These are phyloP conservation scores for Heliconius sara DNA, from an alignment of 2,888 invertebrate genomes.

Conservation along the genomic window DNA sequence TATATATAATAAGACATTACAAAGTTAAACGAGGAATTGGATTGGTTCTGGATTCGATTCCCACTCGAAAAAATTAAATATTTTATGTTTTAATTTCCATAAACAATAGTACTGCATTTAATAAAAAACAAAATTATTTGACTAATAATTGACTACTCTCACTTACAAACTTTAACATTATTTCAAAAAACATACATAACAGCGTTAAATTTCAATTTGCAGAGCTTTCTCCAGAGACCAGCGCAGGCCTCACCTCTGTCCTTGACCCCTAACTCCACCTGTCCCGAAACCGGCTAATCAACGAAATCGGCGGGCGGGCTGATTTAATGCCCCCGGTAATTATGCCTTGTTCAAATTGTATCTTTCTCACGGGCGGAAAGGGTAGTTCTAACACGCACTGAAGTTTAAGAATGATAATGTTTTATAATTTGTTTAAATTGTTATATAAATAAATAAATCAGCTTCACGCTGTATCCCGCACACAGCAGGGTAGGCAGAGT, in stretches of 20 bases:
- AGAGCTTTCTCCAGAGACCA: slow-evolving; percentile 9
- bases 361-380: slow-evolving; percentile 76
- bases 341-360: slow-evolving; percentile 83
- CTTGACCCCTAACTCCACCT: slow-evolving; percentile 76
- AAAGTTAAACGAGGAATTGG: no score
- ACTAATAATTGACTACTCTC: no score
- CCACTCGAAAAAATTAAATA: no score
- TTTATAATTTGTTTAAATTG: not conserved
- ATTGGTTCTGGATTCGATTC: no score
- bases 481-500: no score
- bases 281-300: slow-evolving; percentile 64
- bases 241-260: slow-evolving; percentile 52
- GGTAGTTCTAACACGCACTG: slow-evolving; percentile 52
- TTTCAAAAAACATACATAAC: not conserved
- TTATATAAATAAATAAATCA: no score
- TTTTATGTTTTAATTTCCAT: no score
- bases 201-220: slow-evolving; percentile 21
- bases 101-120: no score
- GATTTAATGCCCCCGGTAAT: slow-evolving; percentile 82
- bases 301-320: slow-evolving; percentile 63
- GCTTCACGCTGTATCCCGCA: no score
- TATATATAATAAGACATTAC: no score
- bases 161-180: no score
- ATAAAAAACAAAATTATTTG: no score
- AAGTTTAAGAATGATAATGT: not conserved